Evolutionary conservation across 92 coral and sea anemone species (phyloP).

Genomic region (Epizoanthus ramosus): DNA sequence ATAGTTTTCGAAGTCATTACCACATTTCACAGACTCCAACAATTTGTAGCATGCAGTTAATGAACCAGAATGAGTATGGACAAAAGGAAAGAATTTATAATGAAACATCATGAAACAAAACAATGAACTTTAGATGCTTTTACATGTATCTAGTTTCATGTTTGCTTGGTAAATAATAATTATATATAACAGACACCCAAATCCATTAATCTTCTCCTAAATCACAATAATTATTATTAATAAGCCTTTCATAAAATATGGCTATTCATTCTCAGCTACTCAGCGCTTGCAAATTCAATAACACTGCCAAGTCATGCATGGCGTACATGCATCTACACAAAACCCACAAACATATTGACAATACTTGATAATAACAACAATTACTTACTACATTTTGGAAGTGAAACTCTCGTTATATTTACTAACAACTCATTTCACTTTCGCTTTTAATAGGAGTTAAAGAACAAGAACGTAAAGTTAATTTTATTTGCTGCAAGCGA

Average conservation of each 20-base stretch:
- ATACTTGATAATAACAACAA: neutral
- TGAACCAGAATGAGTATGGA: neutral
- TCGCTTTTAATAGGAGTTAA: too few relatives aligned
- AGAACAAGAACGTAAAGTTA: too few relatives aligned
- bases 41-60: neutral
- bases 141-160: too few relatives aligned
- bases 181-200: neutral
- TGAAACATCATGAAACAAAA: neutral
- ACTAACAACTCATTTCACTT: too few relatives aligned
- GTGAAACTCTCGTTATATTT: too few relatives aligned
- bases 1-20: too few relatives aligned
- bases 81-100: neutral
- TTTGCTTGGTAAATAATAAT: neutral
- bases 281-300: too few relatives aligned
- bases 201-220: neutral
- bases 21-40: too few relatives aligned
- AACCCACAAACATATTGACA: neutral
- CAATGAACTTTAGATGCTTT: too few relatives aligned
- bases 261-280: neutral
- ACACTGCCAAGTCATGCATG: slow-evolving; percentile 6
- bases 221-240: neutral
- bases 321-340: neutral
- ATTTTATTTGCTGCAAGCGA: too few relatives aligned
- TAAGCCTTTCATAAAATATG: neutral
- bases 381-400: too few relatives aligned